Evolutionary conservation across 1,140 invertebrate genomes (phyloP).

Genomic region (Hycleus cichorii): DNA sequence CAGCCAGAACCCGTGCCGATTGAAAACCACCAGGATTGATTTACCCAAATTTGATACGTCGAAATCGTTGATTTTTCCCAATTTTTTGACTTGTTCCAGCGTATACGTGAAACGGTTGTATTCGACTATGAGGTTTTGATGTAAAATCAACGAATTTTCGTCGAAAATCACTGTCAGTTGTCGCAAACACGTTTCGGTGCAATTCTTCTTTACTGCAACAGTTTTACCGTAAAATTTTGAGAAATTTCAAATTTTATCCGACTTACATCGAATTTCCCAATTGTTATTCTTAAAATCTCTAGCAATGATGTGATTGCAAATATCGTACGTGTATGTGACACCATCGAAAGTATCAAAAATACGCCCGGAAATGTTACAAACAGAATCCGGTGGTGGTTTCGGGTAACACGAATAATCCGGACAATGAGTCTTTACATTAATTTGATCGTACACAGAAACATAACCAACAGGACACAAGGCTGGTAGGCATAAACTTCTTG

Average conservation of each 20-base stretch:
- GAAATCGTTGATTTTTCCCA: conserved; percentile 53
- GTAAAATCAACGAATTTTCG: conserved; percentile 49
- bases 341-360: conserved; percentile 74
- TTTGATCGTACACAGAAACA: conserved; percentile 30
- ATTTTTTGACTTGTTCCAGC: conserved; percentile 58
- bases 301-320: conserved; percentile 71
- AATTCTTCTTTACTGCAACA: conserved; percentile 57
- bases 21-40: conserved; percentile 57
- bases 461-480: conserved; percentile 52
- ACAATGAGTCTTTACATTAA: no score
- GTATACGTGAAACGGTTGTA: conserved; percentile 60
- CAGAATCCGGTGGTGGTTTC: conserved; percentile 49
- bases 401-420: conserved; percentile 50
- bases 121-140: conserved; percentile 56
- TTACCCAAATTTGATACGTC: conserved; percentile 60
- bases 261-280: conserved; percentile 60
- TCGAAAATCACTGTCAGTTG: conserved; percentile 53
- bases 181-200: conserved; percentile 46
- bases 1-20: conserved; percentile 63
- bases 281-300: conserved; percentile 54
- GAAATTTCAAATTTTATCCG: not conserved
- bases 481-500: conserved; percentile 41
- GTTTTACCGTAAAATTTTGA: not conserved
- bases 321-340: conserved; percentile 65
- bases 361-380: conserved; percentile 65